A percentile compares a stretch with the other conserved stretches of the same genome.
phyloP scores from a whole-genome alignment of 2,797 vertebrate species.

The Erpetoichthys calabaricus region DNA sequence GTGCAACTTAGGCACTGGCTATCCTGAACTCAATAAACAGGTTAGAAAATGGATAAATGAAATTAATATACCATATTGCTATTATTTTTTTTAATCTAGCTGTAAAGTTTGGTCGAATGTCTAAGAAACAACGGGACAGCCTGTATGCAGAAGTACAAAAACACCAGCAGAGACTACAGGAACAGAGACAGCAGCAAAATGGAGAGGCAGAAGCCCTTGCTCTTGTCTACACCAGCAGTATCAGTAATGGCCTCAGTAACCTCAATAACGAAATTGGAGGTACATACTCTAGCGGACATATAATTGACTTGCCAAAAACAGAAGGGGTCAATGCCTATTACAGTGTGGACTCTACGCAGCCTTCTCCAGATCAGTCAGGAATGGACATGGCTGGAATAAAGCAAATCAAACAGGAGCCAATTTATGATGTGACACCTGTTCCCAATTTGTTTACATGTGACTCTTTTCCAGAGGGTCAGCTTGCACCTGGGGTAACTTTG shows the following conservation, averaged over 20 bases:
- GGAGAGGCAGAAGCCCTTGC: constrained; percentile 87
- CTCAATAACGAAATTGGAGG: constrained; percentile 77
- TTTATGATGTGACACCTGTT: constrained; percentile 93
- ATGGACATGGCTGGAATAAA: constrained; percentile 96
- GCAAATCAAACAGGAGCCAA: constrained; percentile 97
- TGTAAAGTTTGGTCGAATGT: constrained; percentile 98
- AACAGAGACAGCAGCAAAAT: constrained; percentile 85
- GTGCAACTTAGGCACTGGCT: too few relatives aligned
- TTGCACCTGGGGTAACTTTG: constrained; percentile 83
- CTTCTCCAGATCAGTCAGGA: constrained; percentile 93
- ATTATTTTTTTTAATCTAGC: constrained; percentile 45
- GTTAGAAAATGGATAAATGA: too few relatives aligned
- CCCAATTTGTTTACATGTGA: constrained; percentile 95
- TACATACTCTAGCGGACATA: constrained; percentile 79
- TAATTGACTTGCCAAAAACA: constrained; percentile 89
- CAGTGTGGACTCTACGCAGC: constrained; percentile 85
- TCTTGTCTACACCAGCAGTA: constrained; percentile 77
- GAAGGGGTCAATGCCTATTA: constrained; percentile 67
- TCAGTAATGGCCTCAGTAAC: constrained; percentile 76
- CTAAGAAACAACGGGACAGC: constrained; percentile 95
- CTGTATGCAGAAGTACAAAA: constrained; percentile 96
- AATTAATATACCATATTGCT: too few relatives aligned
- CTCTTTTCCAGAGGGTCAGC: constrained; percentile 85
- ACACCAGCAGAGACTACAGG: constrained; percentile 85
- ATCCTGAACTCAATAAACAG: too few relatives aligned